phyloP scores from a whole-genome alignment of 2,888 invertebrate genomes.

The Tetragnatha montana region DNA sequence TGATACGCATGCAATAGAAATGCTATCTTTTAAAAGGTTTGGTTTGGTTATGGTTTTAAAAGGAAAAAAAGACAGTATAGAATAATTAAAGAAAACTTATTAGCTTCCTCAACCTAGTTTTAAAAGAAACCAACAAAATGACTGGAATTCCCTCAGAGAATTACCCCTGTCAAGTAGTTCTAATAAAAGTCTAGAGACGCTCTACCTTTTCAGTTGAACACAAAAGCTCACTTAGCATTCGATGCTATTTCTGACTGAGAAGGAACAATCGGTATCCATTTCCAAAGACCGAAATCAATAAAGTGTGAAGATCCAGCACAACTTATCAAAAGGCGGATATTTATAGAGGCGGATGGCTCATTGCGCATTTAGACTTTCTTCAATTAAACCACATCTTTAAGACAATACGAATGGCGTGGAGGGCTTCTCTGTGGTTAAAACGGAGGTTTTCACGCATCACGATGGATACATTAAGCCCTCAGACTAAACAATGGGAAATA shows the following conservation, averaged over 20 bases:
- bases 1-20: too few relatives aligned
- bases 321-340: not conserved
- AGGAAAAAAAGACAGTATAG: too few relatives aligned
- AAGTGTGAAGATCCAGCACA: not conserved
- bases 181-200: too few relatives aligned
- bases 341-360: not conserved
- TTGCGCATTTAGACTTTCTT: not conserved
- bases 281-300: not conserved
- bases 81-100: too few relatives aligned
- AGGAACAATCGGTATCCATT: not conserved
- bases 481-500: not conserved
- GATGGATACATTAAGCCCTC: not conserved
- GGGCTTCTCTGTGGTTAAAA: not conserved
- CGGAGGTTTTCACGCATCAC: not conserved
- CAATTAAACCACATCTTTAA: not conserved
- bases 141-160: too few relatives aligned
- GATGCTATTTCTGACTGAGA: not conserved
- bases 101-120: too few relatives aligned
- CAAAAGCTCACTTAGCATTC: too few relatives aligned
- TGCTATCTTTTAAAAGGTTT: too few relatives aligned
- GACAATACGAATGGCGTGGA: not conserved
- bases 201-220: too few relatives aligned
- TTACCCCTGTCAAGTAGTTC: too few relatives aligned
- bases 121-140: too few relatives aligned
- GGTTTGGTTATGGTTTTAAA: too few relatives aligned